Evolutionary conservation across 1,140 invertebrate genomes (phyloP).

Genomic region (Samia ricini): DNA sequence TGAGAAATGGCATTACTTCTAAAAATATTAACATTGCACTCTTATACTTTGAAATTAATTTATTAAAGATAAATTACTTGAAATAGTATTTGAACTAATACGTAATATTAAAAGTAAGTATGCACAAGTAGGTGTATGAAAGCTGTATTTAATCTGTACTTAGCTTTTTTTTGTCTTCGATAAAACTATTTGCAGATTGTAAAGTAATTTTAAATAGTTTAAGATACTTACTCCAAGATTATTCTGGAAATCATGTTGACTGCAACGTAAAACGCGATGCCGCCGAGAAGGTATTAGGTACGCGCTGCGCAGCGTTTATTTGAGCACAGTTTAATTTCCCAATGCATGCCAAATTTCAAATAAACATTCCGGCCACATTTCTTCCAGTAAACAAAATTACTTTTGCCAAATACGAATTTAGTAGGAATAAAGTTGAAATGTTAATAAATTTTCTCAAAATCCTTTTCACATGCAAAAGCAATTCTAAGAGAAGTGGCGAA

Average conservation of each 20-base stretch:
- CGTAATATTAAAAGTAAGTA: too few species aligned
- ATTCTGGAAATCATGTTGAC: constrained; percentile 3
- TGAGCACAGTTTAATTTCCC: constrained; percentile 4
- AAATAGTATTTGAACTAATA: too few species aligned
- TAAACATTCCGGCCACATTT: background rate
- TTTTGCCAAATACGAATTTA: background rate
- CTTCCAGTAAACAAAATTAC: background rate
- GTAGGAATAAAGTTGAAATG: background rate
- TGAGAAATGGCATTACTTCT: too few species aligned
- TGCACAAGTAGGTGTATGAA: too few species aligned
- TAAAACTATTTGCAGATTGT: background rate
- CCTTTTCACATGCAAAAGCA: background rate
- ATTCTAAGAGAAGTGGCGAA: background rate
- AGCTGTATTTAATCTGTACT: too few species aligned
- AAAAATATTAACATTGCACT: too few species aligned
- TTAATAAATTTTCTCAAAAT: background rate
- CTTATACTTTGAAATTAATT: too few species aligned
- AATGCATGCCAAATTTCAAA: background rate
- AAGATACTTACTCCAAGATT: background rate
- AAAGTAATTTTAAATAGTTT: background rate
- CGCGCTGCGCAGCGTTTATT: background rate
- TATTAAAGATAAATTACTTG: too few species aligned
- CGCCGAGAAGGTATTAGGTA: background rate
- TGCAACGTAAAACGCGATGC: background rate
- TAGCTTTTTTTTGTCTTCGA: background rate